A percentile compares a stretch with the other conserved stretches of the same genome.
These are phyloP conservation scores for Steromphala cineraria DNA, from an alignment of 2,888 invertebrate genomes.

Conservation along the genomic window DNA sequence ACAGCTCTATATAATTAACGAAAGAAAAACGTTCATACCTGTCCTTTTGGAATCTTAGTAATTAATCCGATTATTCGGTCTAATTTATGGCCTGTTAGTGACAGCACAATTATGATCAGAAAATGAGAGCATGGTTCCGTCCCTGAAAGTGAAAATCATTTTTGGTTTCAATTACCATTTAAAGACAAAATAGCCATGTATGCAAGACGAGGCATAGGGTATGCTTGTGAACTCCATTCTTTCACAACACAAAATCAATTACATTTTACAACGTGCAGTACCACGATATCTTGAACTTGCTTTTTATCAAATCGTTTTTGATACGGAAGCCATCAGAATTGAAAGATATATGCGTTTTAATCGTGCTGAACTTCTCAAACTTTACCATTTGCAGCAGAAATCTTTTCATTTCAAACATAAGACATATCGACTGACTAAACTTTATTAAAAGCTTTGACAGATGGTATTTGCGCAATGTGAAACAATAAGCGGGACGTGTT, in stretches of 20 bases:
- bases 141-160: not conserved
- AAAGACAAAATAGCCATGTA: slow-evolving; percentile 9
- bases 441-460: not conserved
- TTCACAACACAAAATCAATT: slow-evolving; percentile 8
- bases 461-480: not conserved
- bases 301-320: slow-evolving; percentile 4
- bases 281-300: not conserved
- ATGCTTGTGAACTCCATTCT: not conserved
- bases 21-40: no score
- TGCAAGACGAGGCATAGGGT: no score
- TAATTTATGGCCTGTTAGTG: not conserved
- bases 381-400: not conserved
- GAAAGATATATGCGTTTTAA: slow-evolving; percentile 2
- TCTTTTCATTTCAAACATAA: not conserved
- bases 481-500: not conserved
- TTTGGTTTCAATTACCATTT: slow-evolving; percentile 14
- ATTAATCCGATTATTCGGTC: slow-evolving; percentile 17
- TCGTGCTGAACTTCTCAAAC: slow-evolving; percentile 11
- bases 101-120: not conserved
- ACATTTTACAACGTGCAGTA: not conserved
- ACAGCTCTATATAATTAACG: no score
- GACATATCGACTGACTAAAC: not conserved
- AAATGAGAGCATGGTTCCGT: not conserved
- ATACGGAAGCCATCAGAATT: not conserved
- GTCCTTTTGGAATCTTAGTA: not conserved